Evolutionary conservation across 2,888 invertebrate genomes (phyloP), one percentile per base, ranked within the genome.

Genomic region (Melieria picta): DNA sequence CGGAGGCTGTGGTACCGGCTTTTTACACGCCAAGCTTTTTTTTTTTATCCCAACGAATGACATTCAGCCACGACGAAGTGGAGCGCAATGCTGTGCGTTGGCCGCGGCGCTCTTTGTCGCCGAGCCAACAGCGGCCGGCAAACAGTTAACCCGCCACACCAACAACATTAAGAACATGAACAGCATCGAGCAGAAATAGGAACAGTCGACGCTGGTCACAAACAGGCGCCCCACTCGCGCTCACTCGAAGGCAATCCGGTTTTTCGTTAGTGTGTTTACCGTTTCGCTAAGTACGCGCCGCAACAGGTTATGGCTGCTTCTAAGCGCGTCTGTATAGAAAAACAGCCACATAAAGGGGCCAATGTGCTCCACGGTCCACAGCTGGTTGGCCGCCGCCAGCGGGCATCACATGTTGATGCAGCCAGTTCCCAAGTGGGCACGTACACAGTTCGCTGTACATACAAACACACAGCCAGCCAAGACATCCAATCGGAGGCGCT

Each of bases 281-380:
- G 77, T 78, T 79, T 75, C 66, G 57, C 73, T 65, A 65, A 73
- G 72, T 69, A 75, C 69, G 77, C 73, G 30, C 30, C 30, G 76
- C 74, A 75, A 72, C 78, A 77, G 73, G 77, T 77, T 78, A 75
- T 71, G 55, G 11, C 47, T 43, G 46, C 58, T 43, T 47, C 47
- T 46, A 16, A 57, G 46, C 16, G 11, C 30, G 30, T 30, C 30
- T 30, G 30, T 30, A 30, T 30, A 30, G 30, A 30, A 30, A 2
- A 30, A 30, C 30, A 30, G 30, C 3, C 30, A 30, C 30, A 30
- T 30, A 30, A 2, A 30, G 30, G 30, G 30, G 30, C 30, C 30
- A 30, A 30, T 30, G 30, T 30, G 30, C 30, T 2, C 30, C 30
- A 30, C 30, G 30, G 30, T 30, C 2, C 30, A 30, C 30, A 30